These are phyloP conservation scores for Tapera naevia DNA, from an alignment of 2,797 vertebrate genomes.

Conservation along the genomic window DNA sequence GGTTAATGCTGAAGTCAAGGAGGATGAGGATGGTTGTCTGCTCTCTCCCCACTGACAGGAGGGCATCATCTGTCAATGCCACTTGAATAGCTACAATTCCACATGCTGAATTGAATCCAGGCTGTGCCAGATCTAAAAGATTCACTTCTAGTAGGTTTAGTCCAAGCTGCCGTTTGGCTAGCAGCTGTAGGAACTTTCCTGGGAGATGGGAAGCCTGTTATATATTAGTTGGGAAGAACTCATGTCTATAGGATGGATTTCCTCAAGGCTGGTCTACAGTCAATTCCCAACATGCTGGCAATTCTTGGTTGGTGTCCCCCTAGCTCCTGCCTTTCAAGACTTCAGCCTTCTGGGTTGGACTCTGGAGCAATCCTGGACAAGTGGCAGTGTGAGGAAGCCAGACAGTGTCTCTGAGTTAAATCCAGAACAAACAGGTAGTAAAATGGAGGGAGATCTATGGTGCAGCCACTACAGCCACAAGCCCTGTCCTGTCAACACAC, in stretches of 20 bases:
- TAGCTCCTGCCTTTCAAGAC: background rate
- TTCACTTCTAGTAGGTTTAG: background rate
- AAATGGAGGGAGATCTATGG: background rate
- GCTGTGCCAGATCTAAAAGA: background rate
- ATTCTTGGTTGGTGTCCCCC: background rate
- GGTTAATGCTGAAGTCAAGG: constrained; percentile 40
- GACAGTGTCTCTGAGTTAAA: background rate
- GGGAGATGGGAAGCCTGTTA: background rate
- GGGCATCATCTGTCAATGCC: background rate
- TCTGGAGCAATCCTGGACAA: background rate
- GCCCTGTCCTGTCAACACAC: background rate
- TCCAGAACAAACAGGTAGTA: background rate
- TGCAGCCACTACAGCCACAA: background rate
- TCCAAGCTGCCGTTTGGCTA: background rate
- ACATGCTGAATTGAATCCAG: constrained; percentile 12
- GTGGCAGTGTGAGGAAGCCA: background rate
- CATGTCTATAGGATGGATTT: background rate
- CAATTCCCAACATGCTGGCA: background rate
- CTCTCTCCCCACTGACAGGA: background rate
- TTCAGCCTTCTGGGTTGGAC: background rate
- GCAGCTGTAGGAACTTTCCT: background rate
- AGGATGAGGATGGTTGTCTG: constrained; percentile 54
- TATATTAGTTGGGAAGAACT: background rate
- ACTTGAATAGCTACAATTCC: background rate
- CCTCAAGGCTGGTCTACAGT: background rate